A percentile compares a stretch with the other conserved stretches of the same genome.
phyloP scores from a whole-genome alignment of 2,797 vertebrate species.

The Schizopygopsis pylzovi region DNA sequence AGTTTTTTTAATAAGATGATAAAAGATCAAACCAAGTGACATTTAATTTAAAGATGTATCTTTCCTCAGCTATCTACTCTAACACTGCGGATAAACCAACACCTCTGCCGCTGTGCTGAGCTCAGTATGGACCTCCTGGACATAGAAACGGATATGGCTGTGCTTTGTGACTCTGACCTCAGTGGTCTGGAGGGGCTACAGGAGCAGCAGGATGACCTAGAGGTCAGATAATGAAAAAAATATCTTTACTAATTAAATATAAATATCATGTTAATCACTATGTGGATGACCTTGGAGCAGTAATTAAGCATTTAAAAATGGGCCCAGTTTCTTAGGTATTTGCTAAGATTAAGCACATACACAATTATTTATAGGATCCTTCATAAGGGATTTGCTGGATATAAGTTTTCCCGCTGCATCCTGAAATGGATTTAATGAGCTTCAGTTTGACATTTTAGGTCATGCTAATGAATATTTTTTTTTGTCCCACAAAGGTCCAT shows the following conservation, averaged over 20 bases:
- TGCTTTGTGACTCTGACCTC: constrained; percentile 72
- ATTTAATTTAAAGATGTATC: not conserved
- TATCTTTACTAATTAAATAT: not conserved
- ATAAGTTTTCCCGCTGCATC: too few relatives aligned
- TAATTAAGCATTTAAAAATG: not conserved
- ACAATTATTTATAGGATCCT: not conserved
- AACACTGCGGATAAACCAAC: constrained; percentile 59
- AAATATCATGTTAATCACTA: not conserved
- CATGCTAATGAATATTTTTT: not conserved
- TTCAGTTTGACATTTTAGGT: not conserved
- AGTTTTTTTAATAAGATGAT: not conserved
- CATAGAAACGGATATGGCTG: constrained; percentile 65
- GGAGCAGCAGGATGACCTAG: constrained; percentile 73
- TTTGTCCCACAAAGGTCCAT: constrained; percentile 57
- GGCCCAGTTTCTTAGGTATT: not conserved
- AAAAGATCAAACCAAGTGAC: not conserved
- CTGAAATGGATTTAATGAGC: not conserved
- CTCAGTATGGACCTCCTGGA: constrained; percentile 68
- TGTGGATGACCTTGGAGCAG: not conserved
- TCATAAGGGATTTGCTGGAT: not conserved
- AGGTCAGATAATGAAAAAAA: constrained; percentile 68
- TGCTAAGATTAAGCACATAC: not conserved
- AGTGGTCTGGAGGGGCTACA: constrained; percentile 68
- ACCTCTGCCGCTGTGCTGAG: constrained; percentile 62
- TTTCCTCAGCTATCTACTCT: constrained; percentile 58